A percentile compares a stretch with the other conserved stretches of the same genome.
Conservation (phyloP, 1,140 invertebrate genomes). For the Drosophila subobscura region DNA sequence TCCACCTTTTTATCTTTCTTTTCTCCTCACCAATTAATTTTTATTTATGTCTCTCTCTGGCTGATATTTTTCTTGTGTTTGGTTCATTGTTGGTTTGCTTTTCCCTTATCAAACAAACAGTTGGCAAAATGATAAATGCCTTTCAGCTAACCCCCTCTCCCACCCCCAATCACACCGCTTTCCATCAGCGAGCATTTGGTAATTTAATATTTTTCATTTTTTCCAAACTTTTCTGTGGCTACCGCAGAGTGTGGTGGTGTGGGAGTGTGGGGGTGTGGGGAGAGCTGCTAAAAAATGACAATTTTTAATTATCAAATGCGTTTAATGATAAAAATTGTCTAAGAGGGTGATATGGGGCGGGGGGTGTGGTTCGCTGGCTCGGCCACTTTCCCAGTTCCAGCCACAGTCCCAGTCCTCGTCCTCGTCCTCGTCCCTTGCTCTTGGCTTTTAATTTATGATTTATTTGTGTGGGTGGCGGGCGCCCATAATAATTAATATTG, state of each 20-base stretch:
- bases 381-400: constrained; percentile 34
- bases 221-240: constrained; percentile 25
- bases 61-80: constrained; percentile 44
- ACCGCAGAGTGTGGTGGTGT: constrained; percentile 15
- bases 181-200: constrained; percentile 44
- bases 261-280: too few relatives aligned
- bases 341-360: constrained; percentile 16
- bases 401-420: too few relatives aligned
- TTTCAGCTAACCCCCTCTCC: constrained; percentile 19
- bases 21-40: constrained; percentile 62
- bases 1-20: constrained; percentile 8
- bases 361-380: constrained; percentile 4
- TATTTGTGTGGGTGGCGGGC: constrained; percentile 75
- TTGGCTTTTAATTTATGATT: constrained; percentile 79
- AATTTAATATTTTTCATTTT: constrained; percentile 71
- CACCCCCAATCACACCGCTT: background rate
- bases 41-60: constrained; percentile 10
- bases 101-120: constrained; percentile 81
- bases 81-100: constrained; percentile 29
- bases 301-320: constrained; percentile 84
- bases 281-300: constrained; percentile 77
- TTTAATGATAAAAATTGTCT: constrained; percentile 82
- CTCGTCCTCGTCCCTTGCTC: constrained; percentile 21
- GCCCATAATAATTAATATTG: constrained; percentile 81
- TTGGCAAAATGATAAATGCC: constrained; percentile 82